Percentiles rank a stretch among this genome's conserved stretches.
Evolutionary conservation across 2,797 vertebrate species (phyloP).

Genomic region (Microhierax caerulescens): DNA sequence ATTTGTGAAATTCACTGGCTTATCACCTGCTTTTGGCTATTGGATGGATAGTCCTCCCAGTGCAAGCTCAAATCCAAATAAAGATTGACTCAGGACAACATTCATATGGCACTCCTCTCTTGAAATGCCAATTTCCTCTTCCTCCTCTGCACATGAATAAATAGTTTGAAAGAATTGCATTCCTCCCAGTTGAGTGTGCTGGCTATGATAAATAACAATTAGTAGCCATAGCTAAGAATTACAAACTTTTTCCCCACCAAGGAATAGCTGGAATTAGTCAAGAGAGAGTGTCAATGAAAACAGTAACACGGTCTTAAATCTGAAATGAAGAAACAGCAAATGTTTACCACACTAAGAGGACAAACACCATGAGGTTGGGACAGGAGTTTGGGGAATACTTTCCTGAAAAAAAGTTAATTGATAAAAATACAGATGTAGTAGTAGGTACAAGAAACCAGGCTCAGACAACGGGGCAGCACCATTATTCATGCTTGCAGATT

Average conservation of each 20-base stretch:
- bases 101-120: neutral
- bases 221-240: neutral
- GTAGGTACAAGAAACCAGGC: neutral
- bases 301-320: neutral
- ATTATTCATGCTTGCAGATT: neutral
- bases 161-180: neutral
- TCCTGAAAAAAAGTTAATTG: neutral
- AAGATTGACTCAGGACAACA: neutral
- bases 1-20: neutral
- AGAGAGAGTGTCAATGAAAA: neutral
- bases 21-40: neutral
- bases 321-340: neutral
- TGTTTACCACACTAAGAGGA: neutral
- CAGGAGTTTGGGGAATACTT: neutral
- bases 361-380: neutral
- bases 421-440: neutral
- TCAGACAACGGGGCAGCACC: neutral
- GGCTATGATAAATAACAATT: neutral
- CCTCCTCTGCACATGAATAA: neutral
- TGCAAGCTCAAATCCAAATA: neutral
- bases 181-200: neutral
- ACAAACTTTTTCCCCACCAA: neutral
- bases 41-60: neutral
- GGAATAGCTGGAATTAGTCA: neutral
- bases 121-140: neutral